Conservation (phyloP, 2,888 invertebrate species). For the Mechanitis mazaeus region DNA sequence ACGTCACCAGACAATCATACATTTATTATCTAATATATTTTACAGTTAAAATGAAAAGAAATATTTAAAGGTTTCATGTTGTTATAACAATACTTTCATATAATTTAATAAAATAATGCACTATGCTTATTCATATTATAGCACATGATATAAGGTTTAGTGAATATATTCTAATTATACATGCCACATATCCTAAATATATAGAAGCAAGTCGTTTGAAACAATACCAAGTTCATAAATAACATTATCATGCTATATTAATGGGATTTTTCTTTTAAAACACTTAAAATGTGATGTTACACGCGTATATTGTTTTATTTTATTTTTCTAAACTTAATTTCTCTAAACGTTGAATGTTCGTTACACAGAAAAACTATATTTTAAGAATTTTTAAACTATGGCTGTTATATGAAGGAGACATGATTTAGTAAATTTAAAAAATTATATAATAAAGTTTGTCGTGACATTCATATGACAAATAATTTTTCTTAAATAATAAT, state of each 20-base stretch:
- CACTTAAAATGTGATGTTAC: no score
- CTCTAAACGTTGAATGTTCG: no score
- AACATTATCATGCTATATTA: no score
- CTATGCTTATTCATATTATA: background rate
- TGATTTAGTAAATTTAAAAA: background rate
- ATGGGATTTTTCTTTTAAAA: no score
- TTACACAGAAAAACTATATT: no score
- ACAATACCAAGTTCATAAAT: background rate
- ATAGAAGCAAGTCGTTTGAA: background rate
- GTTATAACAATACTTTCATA: background rate
- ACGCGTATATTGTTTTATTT: no score
- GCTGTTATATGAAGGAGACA: background rate
- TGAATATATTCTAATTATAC: background rate
- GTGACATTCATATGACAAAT: background rate
- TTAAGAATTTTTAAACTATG: no score
- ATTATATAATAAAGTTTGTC: background rate
- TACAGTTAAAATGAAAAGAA: slow-evolving; percentile 40
- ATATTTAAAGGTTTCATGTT: background rate
- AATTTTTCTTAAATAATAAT: slow-evolving; percentile 2
- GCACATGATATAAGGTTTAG: slow-evolving; percentile 4
- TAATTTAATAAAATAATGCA: slow-evolving; percentile 6
- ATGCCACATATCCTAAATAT: background rate
- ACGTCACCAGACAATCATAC: slow-evolving; percentile 46
- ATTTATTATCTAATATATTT: slow-evolving; percentile 53
- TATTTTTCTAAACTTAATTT: no score